Base-by-base conservation (phyloP, 2,888 invertebrate genomes). In the Deilephila porcellus region DNA sequence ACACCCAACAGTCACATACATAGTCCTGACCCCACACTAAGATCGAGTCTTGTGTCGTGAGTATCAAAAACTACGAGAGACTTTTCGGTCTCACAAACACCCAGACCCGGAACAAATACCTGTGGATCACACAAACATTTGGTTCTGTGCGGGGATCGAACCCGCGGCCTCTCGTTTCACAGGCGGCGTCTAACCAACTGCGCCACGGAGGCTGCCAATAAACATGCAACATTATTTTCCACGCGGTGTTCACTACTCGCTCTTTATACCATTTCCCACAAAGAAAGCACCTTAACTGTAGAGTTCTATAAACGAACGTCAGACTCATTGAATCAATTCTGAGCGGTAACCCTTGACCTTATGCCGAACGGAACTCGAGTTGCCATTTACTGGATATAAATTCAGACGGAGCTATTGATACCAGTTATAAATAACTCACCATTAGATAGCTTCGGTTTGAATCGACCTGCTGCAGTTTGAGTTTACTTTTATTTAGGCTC, bases 261-360 rank as follows among this genome's bases (percentile, higher is more conserved):
- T n/a, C n/a, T 67, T 67, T 17, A 67, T 52, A 52, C 11, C 1
- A 52, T 5, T 67, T 20, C 37, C 37, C 3, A 52, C 67, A 67
- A 67, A 25, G 45, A 67, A 67, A 67, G 45, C 25, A 52, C 67
- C 20, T 67, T 67, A 67, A 67, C 67, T 45, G 67, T 52, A 52
- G 67, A 52, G 67, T 52, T 14, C 64, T 67, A 67, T 67, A 67
- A 67, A 67, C 25, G 67, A 52, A 52, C 67, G 45, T 67, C 45
- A 25, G 67, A 67, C 11, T 67, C 52, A 67, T 67, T 67, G 67
- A 67, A 67, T 67, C 67, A 67, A 67, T 52, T 67, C 67, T 52
- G 45, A 52, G 67, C 25, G 45, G 45, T 52, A 67, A 67, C 67
- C 67, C 67, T 67, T 67, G 67, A 67, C 67, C 67, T 67, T 67